These are phyloP conservation scores for Neuroscelio doddi DNA, from an alignment of 2,888 invertebrate species.

Conservation along the genomic window DNA sequence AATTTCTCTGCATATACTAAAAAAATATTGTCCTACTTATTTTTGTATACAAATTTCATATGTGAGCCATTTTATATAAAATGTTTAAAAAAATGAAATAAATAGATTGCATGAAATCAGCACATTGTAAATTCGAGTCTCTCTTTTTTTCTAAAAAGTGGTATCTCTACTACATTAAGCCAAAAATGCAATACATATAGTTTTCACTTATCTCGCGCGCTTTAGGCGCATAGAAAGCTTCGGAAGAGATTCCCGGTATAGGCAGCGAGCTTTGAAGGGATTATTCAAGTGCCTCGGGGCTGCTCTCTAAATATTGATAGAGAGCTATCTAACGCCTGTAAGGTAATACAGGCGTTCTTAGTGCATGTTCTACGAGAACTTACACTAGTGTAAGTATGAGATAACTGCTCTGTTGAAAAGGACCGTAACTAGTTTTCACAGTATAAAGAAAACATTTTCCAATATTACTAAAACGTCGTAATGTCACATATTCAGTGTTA, in stretches of 20 bases:
- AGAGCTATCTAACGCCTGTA: slow-evolving; percentile 25
- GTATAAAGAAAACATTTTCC: background rate
- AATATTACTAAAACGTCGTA: background rate
- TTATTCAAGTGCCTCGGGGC: slow-evolving; percentile 25
- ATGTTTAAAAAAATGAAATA: too few species aligned
- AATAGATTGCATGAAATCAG: background rate
- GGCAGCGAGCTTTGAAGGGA: slow-evolving; percentile 27
- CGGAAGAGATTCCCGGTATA: slow-evolving; percentile 2
- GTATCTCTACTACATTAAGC: slow-evolving; percentile 13
- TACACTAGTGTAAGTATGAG: slow-evolving; percentile 5
- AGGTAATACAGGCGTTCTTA: slow-evolving; percentile 20
- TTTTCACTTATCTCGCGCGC: slow-evolving; percentile 24
- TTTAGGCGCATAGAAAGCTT: slow-evolving; percentile 16
- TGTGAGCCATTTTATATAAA: background rate
- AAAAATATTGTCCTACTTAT: too few species aligned
- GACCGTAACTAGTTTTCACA: slow-evolving; percentile 4
- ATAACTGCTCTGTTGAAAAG: slow-evolving; percentile 20
- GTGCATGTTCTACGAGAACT: slow-evolving; percentile 14
- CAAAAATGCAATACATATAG: slow-evolving; percentile 23
- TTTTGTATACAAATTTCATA: background rate
- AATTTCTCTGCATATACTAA: too few species aligned
- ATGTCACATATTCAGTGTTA: background rate
- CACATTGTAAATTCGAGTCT: slow-evolving; percentile 3
- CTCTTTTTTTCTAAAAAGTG: slow-evolving; percentile 8
- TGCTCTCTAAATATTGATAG: slow-evolving; percentile 35